Evolutionary conservation across 2,888 invertebrate genomes (phyloP).

Genomic region (Pollenia griseotomentosa): DNA sequence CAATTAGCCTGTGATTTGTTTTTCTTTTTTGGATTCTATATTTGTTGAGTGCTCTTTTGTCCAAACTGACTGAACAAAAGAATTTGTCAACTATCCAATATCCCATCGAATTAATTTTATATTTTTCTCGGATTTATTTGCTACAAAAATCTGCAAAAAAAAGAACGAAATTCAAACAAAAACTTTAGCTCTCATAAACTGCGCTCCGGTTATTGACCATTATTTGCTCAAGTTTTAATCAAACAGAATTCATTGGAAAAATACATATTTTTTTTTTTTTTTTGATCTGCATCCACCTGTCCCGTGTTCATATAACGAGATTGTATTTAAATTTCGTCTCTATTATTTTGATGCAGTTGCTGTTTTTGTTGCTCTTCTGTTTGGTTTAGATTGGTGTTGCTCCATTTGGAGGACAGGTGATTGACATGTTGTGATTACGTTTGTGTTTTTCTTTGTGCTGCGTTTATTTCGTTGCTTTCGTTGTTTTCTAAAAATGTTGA

Average conservation of each 20-base stretch:
- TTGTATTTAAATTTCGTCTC: constrained; percentile 7
- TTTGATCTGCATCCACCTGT: constrained; percentile 10
- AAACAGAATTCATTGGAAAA: constrained; percentile 68
- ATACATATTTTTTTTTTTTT: background rate
- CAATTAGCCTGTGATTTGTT: constrained; percentile 1
- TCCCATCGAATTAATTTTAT: background rate
- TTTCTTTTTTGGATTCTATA: background rate
- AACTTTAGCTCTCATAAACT: constrained; percentile 36
- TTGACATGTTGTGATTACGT: constrained; percentile 64
- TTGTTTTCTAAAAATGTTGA: constrained; percentile 36
- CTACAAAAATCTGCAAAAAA: background rate
- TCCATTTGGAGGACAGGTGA: constrained; percentile 67
- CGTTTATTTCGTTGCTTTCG: background rate
- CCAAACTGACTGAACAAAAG: background rate
- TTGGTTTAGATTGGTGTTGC: constrained; percentile 36
- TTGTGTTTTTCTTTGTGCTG: constrained; percentile 29
- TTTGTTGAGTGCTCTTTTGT: background rate
- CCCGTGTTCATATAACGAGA: background rate
- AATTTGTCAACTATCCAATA: constrained; percentile 20
- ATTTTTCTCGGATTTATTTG: constrained; percentile 31
- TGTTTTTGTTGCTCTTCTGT: constrained; percentile 6
- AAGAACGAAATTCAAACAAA: constrained; percentile 20
- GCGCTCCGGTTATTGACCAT: constrained; percentile 56
- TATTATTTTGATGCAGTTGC: constrained; percentile 8
- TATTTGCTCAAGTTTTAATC: constrained; percentile 63